Percentiles rank a stretch among this genome's conserved stretches.
Evolutionary conservation across 2,113 vertebrate species (phyloP).

Genomic region (Hiodon tergisus): DNA sequence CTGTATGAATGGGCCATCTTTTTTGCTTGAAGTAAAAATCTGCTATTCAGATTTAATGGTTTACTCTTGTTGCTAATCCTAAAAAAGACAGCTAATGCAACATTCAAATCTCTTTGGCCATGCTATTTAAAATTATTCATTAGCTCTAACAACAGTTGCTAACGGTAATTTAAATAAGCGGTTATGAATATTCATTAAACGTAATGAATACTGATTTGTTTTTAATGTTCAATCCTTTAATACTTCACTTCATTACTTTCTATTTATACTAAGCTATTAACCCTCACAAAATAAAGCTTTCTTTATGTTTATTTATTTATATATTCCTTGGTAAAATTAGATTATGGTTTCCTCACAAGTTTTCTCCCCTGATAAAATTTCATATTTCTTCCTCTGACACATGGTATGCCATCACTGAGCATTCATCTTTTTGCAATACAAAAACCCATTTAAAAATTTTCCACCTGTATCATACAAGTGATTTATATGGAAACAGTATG

Average conservation of each 20-base stretch:
- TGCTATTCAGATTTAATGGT: constrained; percentile 50
- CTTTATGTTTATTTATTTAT: constrained; percentile 41
- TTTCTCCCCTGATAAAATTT: constrained; percentile 53
- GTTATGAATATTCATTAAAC: constrained; percentile 60
- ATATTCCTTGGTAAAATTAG: constrained; percentile 32
- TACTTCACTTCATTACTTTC: constrained; percentile 53
- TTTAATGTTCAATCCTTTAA: constrained; percentile 60
- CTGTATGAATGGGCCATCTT: not conserved
- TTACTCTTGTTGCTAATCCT: constrained; percentile 51
- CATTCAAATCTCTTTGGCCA: constrained; percentile 57
- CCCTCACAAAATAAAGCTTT: constrained; percentile 51
- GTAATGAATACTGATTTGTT: constrained; percentile 62
- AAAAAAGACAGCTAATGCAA: constrained; percentile 47
- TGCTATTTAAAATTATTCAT: constrained; percentile 64
- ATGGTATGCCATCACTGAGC: constrained; percentile 45
- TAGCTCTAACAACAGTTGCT: constrained; percentile 56
- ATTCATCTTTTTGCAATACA: constrained; percentile 54
- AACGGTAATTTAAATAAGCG: constrained; percentile 64
- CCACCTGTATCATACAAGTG: constrained; percentile 51
- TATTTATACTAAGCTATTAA: constrained; percentile 45
- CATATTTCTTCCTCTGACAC: too few relatives aligned
- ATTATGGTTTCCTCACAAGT: constrained; percentile 50
- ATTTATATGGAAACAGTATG: constrained; percentile 58
- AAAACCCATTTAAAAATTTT: constrained; percentile 54
- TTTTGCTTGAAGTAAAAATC: constrained; percentile 48